phyloP scores from a whole-genome alignment of 2,113 vertebrate species.

The Lates calcarifer region DNA sequence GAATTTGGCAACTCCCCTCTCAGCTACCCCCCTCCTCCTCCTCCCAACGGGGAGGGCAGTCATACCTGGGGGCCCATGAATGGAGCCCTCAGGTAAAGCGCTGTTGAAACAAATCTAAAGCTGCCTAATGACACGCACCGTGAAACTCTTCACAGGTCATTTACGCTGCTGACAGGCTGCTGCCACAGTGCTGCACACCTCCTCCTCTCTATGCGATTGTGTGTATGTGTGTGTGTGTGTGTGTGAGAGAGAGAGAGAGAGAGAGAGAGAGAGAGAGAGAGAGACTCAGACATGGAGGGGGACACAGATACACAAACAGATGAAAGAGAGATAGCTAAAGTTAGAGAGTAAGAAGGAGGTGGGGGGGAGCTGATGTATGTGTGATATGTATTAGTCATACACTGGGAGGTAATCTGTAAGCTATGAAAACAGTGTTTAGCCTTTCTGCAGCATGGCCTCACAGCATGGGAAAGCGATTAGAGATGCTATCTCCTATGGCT shows the following conservation, averaged over 20 bases:
- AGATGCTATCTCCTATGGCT: slow-evolving; percentile 67
- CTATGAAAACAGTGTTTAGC: slow-evolving; percentile 81
- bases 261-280: slow-evolving; percentile 1
- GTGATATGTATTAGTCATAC: slow-evolving; percentile 78
- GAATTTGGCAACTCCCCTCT: slow-evolving; percentile 47
- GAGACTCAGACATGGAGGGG: slow-evolving; percentile 25
- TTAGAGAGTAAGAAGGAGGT: neutral
- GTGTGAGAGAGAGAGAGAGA: slow-evolving; percentile 6
- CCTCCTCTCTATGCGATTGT: slow-evolving; percentile 32
- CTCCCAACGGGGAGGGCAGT: slow-evolving; percentile 62
- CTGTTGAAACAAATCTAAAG: slow-evolving; percentile 92
- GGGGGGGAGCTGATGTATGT: slow-evolving; percentile 24
- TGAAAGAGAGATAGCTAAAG: slow-evolving; percentile 28
- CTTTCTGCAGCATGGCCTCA: slow-evolving; percentile 74
- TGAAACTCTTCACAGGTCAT: slow-evolving; percentile 96
- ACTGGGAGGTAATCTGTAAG: slow-evolving; percentile 85
- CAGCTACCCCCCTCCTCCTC: neutral
- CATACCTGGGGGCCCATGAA: slow-evolving; percentile 90
- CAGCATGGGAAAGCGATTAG: slow-evolving; percentile 78
- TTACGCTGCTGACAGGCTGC: slow-evolving; percentile 93
- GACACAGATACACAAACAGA: slow-evolving; percentile 52
- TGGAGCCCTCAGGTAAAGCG: slow-evolving; percentile 89
- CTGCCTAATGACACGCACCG: slow-evolving; percentile 93
- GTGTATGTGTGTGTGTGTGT: slow-evolving; percentile 23
- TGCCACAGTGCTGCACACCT: slow-evolving; percentile 62